phyloP scores from a whole-genome alignment of 2,888 invertebrate species.

The Chorisops tibialis region DNA sequence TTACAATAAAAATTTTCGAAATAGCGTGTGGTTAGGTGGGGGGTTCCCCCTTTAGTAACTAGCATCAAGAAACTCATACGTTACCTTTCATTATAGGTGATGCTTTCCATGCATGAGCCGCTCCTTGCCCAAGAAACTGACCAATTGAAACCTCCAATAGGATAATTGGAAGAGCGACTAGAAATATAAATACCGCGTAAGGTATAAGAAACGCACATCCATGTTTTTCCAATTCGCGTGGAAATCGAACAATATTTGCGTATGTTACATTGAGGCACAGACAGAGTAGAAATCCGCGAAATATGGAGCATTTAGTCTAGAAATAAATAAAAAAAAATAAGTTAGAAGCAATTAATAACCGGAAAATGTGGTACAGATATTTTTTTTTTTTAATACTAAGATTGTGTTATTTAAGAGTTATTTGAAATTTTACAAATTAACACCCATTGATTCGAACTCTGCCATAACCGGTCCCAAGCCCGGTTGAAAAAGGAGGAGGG shows the following conservation, averaged over 20 bases:
- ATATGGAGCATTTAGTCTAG: constrained; percentile 53
- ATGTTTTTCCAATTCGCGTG: constrained; percentile 50
- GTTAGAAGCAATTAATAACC: neutral
- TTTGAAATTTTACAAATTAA: no score
- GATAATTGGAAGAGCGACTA: constrained; percentile 52
- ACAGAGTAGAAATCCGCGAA: constrained; percentile 51
- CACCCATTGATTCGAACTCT: no score
- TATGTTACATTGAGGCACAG: constrained; percentile 51
- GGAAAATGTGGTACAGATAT: neutral
- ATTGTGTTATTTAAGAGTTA: no score
- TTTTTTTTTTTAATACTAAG: neutral
- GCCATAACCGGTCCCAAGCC: no score
- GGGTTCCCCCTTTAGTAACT: no score
- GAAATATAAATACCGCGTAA: constrained; percentile 49
- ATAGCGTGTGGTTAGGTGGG: no score
- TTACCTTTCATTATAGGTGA: constrained; percentile 53
- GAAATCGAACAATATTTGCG: constrained; percentile 52
- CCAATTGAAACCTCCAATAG: constrained; percentile 52
- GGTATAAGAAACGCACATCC: constrained; percentile 51
- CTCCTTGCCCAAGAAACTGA: constrained; percentile 52
- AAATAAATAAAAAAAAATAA: constrained; percentile 34
- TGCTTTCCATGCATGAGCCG: constrained; percentile 51
- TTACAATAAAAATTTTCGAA: constrained; percentile 2
- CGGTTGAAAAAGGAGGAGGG: no score
- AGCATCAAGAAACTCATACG: neutral